Conservation (phyloP, 1,140 invertebrate genomes). For the Drosophila burlai region DNA sequence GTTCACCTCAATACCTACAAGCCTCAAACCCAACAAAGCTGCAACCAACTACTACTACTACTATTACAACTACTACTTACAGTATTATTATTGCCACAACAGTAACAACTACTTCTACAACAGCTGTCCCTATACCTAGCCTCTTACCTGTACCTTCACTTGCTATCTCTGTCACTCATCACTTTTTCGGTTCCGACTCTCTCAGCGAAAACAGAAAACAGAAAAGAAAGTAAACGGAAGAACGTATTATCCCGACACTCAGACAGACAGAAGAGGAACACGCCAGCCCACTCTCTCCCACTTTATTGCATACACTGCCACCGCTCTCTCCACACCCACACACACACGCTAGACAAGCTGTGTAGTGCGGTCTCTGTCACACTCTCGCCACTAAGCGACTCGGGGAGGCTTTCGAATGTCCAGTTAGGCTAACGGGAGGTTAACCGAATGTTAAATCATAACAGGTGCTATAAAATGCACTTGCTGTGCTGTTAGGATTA, state of each 20-base stretch:
- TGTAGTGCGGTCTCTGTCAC: slow-evolving; percentile 28
- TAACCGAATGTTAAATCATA: background rate
- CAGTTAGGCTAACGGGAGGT: background rate
- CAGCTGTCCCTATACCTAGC: slow-evolving; percentile 38
- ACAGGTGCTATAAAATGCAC: background rate
- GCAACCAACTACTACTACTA: slow-evolving; percentile 51
- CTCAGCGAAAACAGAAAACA: slow-evolving; percentile 29
- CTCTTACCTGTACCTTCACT: slow-evolving; percentile 48
- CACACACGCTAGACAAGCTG: slow-evolving; percentile 1
- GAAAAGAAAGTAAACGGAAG: background rate
- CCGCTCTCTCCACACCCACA: slow-evolving; percentile 38
- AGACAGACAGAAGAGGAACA: slow-evolving; percentile 44
- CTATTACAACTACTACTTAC: slow-evolving; percentile 52
- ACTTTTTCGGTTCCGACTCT: slow-evolving; percentile 66
- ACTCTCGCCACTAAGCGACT: slow-evolving; percentile 9
- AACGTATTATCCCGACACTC: slow-evolving; percentile 36
- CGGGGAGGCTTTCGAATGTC: background rate
- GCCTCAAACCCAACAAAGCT: slow-evolving; percentile 52
- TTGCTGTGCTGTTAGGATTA: background rate
- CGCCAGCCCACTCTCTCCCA: slow-evolving; percentile 11
- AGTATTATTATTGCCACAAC: slow-evolving; percentile 63
- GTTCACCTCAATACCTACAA: slow-evolving; percentile 53
- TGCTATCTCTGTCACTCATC: slow-evolving; percentile 74
- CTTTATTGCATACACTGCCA: slow-evolving; percentile 44
- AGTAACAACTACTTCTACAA: slow-evolving; percentile 52